These are phyloP conservation scores for Isotomurus palustris DNA, from an alignment of 2,888 invertebrate genomes.

Conservation along the genomic window DNA sequence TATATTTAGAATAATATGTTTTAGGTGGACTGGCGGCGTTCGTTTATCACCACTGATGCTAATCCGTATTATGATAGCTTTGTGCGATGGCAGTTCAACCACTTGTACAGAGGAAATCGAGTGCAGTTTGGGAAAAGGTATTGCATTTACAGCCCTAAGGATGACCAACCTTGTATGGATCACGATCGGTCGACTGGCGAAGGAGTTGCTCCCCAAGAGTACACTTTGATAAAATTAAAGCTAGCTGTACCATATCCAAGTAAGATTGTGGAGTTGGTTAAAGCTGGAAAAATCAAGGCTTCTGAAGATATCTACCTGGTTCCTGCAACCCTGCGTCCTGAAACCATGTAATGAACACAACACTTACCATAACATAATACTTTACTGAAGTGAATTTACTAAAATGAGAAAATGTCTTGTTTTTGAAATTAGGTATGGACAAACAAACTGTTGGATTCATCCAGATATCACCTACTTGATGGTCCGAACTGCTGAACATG, in stretches of 20 bases:
- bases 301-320: slow-evolving; percentile 71
- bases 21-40: slow-evolving; percentile 93
- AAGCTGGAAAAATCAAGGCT: slow-evolving; percentile 30
- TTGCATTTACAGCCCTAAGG: slow-evolving; percentile 91
- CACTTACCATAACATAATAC: background rate
- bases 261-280: slow-evolving; percentile 59
- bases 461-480: slow-evolving; percentile 93
- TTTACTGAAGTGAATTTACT: background rate
- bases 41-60: slow-evolving; percentile 96
- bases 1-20: background rate
- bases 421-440: slow-evolving; percentile 63
- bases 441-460: slow-evolving; percentile 97
- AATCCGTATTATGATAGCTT: slow-evolving; percentile 98
- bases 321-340: slow-evolving; percentile 95
- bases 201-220: slow-evolving; percentile 97
- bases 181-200: slow-evolving; percentile 95
- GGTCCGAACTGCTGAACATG: slow-evolving; percentile 65
- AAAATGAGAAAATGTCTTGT: background rate
- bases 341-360: slow-evolving; percentile 89
- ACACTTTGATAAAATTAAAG: slow-evolving; percentile 92
- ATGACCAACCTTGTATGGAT: slow-evolving; percentile 99
- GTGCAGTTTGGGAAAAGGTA: slow-evolving; percentile 95
- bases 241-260: slow-evolving; percentile 66
- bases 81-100: slow-evolving; percentile 91
- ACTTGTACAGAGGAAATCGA: slow-evolving; percentile 78